Percentiles rank a stretch among this genome's conserved stretches.
These are phyloP conservation scores for Gymnothorax reevesii DNA, from an alignment of 2,797 vertebrate genomes.

Conservation along the genomic window DNA sequence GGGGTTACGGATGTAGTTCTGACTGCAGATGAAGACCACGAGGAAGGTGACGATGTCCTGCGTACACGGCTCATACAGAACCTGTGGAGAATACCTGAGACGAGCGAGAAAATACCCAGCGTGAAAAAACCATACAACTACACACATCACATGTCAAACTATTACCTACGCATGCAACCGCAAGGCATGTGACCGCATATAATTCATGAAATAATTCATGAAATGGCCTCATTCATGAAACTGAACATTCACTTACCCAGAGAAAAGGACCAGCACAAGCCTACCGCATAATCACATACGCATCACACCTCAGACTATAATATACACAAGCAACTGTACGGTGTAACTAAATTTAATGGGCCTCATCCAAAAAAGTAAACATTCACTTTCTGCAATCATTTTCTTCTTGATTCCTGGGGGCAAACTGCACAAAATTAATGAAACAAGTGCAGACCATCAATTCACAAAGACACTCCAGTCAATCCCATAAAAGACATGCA, in stretches of 20 bases:
- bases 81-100: conserved; percentile 94
- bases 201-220: too few species aligned
- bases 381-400: too few species aligned
- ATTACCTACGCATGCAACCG: not conserved
- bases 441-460: too few species aligned
- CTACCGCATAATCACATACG: not conserved
- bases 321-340: not conserved
- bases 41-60: conserved; percentile 97
- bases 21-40: conserved; percentile 96
- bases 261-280: not conserved
- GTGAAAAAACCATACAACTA: not conserved
- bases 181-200: not conserved
- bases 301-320: not conserved
- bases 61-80: conserved; percentile 97
- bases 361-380: too few species aligned
- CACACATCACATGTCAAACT: not conserved
- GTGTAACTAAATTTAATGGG: not conserved
- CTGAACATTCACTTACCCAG: not conserved
- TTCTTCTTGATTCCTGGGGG: too few species aligned
- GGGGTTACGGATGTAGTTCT: conserved; percentile 98
- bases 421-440: too few species aligned
- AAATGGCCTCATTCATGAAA: too few species aligned
- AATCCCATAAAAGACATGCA: too few species aligned
- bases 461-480: too few species aligned
- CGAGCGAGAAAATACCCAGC: not conserved